Conservation (phyloP, 2,797 vertebrate species). For the Galagoides demidoff region DNA sequence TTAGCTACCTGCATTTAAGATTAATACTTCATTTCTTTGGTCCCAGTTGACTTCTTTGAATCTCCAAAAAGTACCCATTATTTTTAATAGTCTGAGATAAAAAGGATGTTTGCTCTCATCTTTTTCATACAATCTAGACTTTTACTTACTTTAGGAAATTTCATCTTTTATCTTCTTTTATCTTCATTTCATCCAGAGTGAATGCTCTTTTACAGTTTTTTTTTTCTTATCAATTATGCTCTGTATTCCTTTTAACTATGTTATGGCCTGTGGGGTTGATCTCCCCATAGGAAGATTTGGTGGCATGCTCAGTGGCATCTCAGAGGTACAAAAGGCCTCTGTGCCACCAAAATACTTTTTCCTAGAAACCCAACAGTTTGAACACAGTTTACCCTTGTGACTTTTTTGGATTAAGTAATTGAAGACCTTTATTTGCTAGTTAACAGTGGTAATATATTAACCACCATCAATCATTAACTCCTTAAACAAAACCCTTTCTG, state of each 20-base stretch:
- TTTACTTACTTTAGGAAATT: slow-evolving; percentile 30
- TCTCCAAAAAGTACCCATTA: neutral
- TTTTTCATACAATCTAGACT: neutral
- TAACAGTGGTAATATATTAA: neutral
- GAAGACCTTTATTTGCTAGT: neutral
- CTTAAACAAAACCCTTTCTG: neutral
- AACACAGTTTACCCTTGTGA: neutral
- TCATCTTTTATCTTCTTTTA: neutral
- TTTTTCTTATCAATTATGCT: neutral
- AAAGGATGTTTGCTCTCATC: neutral
- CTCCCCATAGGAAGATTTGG: neutral
- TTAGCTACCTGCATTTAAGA: neutral
- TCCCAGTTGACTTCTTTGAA: neutral
- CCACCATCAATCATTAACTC: neutral
- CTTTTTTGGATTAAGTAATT: neutral
- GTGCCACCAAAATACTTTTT: neutral
- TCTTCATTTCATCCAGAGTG: neutral
- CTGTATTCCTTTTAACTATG: neutral
- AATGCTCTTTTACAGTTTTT: neutral
- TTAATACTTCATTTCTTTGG: neutral
- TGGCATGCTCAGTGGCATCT: neutral
- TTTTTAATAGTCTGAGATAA: neutral
- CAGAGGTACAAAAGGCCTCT: neutral
- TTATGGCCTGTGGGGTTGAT: neutral
- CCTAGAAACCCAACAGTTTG: neutral